These are phyloP conservation scores for Gnathonemus echidnorhynchus DNA, from an alignment of 2,113 vertebrate species.

Conservation along the genomic window DNA sequence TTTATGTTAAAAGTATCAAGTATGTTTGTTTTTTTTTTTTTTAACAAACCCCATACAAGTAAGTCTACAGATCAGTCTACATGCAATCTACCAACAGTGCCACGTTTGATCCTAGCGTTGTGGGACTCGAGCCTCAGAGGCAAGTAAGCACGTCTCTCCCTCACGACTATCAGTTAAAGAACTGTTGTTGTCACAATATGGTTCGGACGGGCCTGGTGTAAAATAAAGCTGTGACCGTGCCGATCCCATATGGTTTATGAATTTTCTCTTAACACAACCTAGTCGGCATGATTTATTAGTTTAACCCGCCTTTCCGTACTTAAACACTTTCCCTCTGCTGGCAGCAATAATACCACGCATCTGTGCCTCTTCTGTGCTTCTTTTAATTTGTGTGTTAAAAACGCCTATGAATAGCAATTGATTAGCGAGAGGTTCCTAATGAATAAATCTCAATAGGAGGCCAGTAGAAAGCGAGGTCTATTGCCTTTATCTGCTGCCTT, in stretches of 20 bases:
- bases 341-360: slow-evolving; percentile 59
- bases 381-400: slow-evolving; percentile 49
- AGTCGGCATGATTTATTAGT: slow-evolving; percentile 70
- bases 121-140: slow-evolving; percentile 55
- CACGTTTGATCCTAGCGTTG: slow-evolving; percentile 22
- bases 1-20: neutral
- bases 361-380: slow-evolving; percentile 63
- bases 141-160: slow-evolving; percentile 36
- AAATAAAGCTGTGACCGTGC: slow-evolving; percentile 46
- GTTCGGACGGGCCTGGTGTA: slow-evolving; percentile 35
- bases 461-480: slow-evolving; percentile 42
- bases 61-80: neutral
- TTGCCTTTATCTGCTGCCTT: slow-evolving; percentile 32
- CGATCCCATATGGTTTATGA: slow-evolving; percentile 64
- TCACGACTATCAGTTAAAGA: slow-evolving; percentile 36
- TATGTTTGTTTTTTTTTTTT: neutral
- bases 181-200: slow-evolving; percentile 55
- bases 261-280: slow-evolving; percentile 54
- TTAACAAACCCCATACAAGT: neutral
- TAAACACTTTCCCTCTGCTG: slow-evolving; percentile 58
- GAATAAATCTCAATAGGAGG: slow-evolving; percentile 64
- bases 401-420: slow-evolving; percentile 66
- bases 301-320: slow-evolving; percentile 57
- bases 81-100: neutral
- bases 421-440: slow-evolving; percentile 59